These are phyloP conservation scores for Geococcyx californianus DNA, from an alignment of 2,113 vertebrate genomes.

Conservation along the genomic window DNA sequence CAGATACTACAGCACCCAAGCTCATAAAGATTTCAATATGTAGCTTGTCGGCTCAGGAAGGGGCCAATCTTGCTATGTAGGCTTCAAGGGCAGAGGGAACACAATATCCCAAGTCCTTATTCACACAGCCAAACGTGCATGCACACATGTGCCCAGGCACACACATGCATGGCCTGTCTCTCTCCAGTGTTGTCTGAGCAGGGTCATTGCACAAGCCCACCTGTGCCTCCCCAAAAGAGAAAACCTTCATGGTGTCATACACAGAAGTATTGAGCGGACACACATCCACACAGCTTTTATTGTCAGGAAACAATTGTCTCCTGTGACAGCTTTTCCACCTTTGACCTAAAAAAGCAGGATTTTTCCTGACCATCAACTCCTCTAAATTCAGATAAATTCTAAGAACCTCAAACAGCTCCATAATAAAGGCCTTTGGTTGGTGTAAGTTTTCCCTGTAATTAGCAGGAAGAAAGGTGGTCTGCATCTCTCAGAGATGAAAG, in stretches of 20 bases:
- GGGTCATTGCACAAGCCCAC: neutral
- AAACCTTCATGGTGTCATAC: neutral
- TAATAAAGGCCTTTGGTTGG: neutral
- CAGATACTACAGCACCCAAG: neutral
- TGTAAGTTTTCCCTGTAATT: neutral
- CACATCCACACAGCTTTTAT: neutral
- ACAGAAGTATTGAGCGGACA: neutral
- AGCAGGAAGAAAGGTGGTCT: neutral
- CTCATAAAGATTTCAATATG: neutral
- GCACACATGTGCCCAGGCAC: neutral
- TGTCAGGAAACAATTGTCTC: neutral
- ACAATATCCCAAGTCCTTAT: neutral
- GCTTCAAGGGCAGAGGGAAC: neutral
- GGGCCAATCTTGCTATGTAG: neutral
- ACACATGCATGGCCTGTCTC: too few relatives aligned
- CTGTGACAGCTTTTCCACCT: neutral
- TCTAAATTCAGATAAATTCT: neutral
- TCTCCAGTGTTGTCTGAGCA: fast-evolving
- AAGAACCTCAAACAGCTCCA: neutral
- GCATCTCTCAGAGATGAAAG: neutral
- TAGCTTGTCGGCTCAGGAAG: neutral
- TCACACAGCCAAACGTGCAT: neutral
- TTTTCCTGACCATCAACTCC: neutral
- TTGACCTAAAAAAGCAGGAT: neutral
- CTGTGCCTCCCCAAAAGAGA: neutral